A percentile compares a stretch with the other conserved stretches of the same genome.
Evolutionary conservation across 2,888 invertebrate genomes (phyloP).

Genomic region (Acrobasis consociella): DNA sequence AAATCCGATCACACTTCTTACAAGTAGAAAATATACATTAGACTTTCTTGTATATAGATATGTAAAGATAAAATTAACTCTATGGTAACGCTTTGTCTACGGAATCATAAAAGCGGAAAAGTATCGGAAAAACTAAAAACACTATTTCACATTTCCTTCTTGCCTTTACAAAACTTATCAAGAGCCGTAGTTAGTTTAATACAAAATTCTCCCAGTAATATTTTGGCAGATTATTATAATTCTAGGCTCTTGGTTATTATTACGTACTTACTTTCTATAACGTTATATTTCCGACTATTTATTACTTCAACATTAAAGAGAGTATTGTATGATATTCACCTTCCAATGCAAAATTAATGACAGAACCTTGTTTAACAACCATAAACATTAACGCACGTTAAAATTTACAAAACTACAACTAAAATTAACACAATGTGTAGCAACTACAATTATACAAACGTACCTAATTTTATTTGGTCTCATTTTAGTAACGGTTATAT

Average conservation of each 20-base stretch:
- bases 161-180: conserved; percentile 13
- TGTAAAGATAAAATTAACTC: conserved; percentile 70
- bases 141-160: conserved; percentile 14
- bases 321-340: conserved; percentile 9
- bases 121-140: conserved; percentile 3
- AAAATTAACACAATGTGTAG: conserved; percentile 62
- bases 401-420: conserved; percentile 77
- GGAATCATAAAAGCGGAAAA: conserved; percentile 46
- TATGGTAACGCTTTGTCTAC: conserved; percentile 77
- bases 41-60: conserved; percentile 69
- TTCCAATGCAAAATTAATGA: conserved; percentile 32
- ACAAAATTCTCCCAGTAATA: conserved; percentile 14
- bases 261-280: conserved; percentile 7
- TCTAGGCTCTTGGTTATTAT: conserved; percentile 12
- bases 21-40: conserved; percentile 70
- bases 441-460: conserved; percentile 65
- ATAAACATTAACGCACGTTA: conserved; percentile 66
- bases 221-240: conserved; percentile 11
- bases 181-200: conserved; percentile 3
- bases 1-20: conserved; percentile 62
- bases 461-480: conserved; percentile 82
- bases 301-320: conserved; percentile 14
- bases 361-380: conserved; percentile 56
- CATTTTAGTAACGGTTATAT: conserved; percentile 77
- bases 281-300: conserved; percentile 14